A percentile compares a stretch with the other conserved stretches of the same genome.
Conservation (phyloP, 2,113 vertebrate genomes). For the Macquaria ambigua region DNA sequence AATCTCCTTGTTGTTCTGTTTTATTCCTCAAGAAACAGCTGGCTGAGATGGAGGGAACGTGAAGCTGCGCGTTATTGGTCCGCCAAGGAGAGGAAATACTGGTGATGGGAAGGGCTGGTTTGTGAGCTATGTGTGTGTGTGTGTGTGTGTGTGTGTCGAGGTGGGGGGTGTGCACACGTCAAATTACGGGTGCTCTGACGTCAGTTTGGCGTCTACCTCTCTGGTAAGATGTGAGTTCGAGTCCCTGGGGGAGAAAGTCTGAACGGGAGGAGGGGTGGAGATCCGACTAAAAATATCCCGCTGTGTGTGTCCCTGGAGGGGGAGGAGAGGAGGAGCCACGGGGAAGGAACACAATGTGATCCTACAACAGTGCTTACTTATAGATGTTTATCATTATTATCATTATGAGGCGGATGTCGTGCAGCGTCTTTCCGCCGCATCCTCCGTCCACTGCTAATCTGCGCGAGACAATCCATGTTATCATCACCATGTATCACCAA, state of each 20-base stretch:
- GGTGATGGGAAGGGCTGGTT: constrained; percentile 53
- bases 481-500: background rate
- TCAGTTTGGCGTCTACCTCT: constrained; percentile 91
- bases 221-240: constrained; percentile 82
- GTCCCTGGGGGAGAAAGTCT: constrained; percentile 73
- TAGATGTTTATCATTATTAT: background rate
- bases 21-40: constrained; percentile 48
- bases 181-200: constrained; percentile 94
- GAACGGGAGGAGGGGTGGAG: constrained; percentile 15
- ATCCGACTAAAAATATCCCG: constrained; percentile 81
- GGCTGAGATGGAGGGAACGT: constrained; percentile 54
- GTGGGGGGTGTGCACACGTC: constrained; percentile 87
- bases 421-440: background rate
- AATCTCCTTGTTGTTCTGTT: background rate
- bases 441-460: background rate
- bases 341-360: constrained; percentile 8
- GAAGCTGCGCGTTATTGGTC: constrained; percentile 58
- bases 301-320: constrained; percentile 11
- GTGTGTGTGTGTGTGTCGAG: constrained; percentile 67
- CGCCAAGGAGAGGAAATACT: constrained; percentile 69
- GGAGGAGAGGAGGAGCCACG: background rate
- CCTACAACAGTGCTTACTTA: background rate
- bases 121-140: constrained; percentile 26
- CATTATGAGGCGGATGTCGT: background rate
- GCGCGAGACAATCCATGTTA: background rate